Base-by-base conservation (phyloP, 2,797 vertebrate genomes). In the Buceros bicornis region DNA sequence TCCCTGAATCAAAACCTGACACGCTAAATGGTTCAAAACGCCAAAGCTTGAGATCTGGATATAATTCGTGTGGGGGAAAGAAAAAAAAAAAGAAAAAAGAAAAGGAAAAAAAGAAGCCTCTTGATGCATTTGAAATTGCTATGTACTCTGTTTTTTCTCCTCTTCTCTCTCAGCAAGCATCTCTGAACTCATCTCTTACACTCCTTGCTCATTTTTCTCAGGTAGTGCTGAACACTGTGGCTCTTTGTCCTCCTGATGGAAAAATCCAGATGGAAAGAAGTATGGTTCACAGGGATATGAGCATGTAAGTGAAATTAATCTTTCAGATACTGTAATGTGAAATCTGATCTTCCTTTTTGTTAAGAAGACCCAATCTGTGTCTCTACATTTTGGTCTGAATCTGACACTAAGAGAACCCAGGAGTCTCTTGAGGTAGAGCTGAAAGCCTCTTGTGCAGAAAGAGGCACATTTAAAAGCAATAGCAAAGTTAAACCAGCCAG, bases 401-500 rank as follows among this genome's bases (percentile, higher is more conserved):
- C 35, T 1, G 47, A 87, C 0, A 4, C 86, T 72, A 61, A 90
- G 86, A 89, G 89, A 95, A 80, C 51, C 57, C 92, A 45, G 61
- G 81, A 92, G 86, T 92, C 93, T 95, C 96, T 51, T 71, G 96
- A 95, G 95, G 92, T 89, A 61, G 76, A 92, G 76, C 92, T 85
- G 88, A 97, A 95, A 95, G 89, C 74, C 78, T 91, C 0, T 0
- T 95, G 81, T 85, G 78, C 94, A 95, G 93, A 95, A 95, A 97
- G 83, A 91, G 86, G 67, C 96, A 61, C 86, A 93, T 96, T 96
- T 96, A 97, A 96, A 97, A 93, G 95, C 94, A 95, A 95, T 72
- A 96, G 94, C 83, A 78, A 95, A 96, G 90, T 97, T 97, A 94
- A 95, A 97, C 84, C 95, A 95, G 88, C 96, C 95, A 97, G 97